Base-by-base conservation (phyloP, 2,113 vertebrate species). In the Oxyruncus cristatus region DNA sequence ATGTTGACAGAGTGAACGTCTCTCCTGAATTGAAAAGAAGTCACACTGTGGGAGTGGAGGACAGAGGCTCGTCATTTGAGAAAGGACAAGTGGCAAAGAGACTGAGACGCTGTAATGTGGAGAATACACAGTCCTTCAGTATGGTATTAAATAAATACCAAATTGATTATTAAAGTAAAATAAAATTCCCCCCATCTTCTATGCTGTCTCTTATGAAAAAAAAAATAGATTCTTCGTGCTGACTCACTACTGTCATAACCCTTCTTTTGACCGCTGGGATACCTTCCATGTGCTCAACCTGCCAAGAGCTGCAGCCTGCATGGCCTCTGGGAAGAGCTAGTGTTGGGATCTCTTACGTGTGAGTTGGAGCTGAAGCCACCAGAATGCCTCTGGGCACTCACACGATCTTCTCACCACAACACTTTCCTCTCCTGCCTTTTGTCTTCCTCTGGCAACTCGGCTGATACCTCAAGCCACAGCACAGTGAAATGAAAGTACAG, bases 311-410 rank as follows among this genome's bases (percentile, higher is more conserved):
- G 59, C 35, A 55, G 70, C 17, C 32, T 41, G 65, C 19, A 28
- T 0, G 0, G 18, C 33, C 17, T 42, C 74, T 52, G 58, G 42
- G 37, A 44, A 70, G 71, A 68, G 7, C 41, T n/a, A 11, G 10
- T 9, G 16, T 4, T 75, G 55, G 63, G 42, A 21, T 65, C 56
- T 56, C 49, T 61, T 12, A 16, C 0, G 12, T 7, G 0, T 8
- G 23, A 88, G 1, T 4, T 79, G 75, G 70, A 90, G 53, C 14
- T 65, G 27, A 55, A 79, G 58, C 52, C 2, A 3, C 61, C 56
- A 44, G 72, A 22, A 2, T 53, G 55, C 50, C 56, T 75, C 42
- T 41, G 49, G 12, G 22, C 2, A 5, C 39, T 73, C 42, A 21
- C 19, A 20, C 46, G 14, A 21, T 49, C 72, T 77, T 73, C n/a